Base-by-base conservation (phyloP, 2,888 invertebrate species). In the Cryptocheilus praepositus region DNA sequence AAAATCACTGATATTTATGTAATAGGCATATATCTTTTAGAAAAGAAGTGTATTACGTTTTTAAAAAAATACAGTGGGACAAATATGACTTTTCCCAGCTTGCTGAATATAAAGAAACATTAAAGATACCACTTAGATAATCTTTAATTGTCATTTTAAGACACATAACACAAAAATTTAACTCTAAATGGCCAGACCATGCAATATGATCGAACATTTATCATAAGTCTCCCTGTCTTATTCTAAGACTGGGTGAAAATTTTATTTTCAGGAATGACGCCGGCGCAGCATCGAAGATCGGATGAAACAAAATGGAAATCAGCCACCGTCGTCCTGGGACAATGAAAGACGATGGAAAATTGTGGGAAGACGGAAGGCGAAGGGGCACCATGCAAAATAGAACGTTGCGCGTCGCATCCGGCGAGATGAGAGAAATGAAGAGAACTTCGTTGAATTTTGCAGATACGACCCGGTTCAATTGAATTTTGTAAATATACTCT, bases 121-220 rank as follows among this genome's bases (percentile, higher is more conserved):
- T 75, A 77, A 62, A 69, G 70, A 43, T 56, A 61, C 63, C 69
- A 76, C 79, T 71, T 73, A 71, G 74, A 60, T 65, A 57, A 67
- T 64, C 49, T 49, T 49, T 5, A 56, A 53, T 59, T 57, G 63
- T 71, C 66, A 66, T 70, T 67, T 66, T 19, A 54, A 67, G 67
- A 51, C 57, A 52, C 44, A 53, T 51, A 59, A 56, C 55, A 61
- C 65, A 64, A 71, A 72, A 82, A 81, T 80, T 79, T 79, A 77
- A 77, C 74, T 80, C 68, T 55, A 58, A 57, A 64, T 74, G 62
- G 71, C 80, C 73, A 81, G 79, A 80, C 76, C 78, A 75, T 64
- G 74, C 75, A 80, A 79, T 83, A 80, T 81, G 74, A 80, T 75
- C 77, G 77, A 82, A 83, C 82, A 83, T 84, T 83, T 83, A 84